These are phyloP conservation scores for Talpa occidentalis DNA, from an alignment of 2,113 vertebrate species.

Conservation along the genomic window DNA sequence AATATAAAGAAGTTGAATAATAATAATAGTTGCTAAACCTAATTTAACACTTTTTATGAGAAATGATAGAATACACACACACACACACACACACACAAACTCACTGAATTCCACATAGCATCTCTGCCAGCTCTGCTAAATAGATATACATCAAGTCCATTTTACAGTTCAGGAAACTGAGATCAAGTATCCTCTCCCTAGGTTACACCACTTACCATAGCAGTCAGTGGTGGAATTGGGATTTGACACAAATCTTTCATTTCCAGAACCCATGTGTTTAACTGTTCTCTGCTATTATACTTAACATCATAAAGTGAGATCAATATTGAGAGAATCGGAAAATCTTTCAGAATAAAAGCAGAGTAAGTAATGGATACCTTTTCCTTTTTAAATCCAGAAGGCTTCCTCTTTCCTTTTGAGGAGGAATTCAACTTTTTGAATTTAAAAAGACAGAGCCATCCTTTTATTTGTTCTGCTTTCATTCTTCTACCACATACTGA, in stretches of 20 bases:
- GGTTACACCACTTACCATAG: background rate
- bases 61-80: background rate
- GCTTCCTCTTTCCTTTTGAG: background rate
- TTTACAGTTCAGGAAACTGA: slow-evolving; percentile 31
- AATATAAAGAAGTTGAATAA: background rate
- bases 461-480: background rate
- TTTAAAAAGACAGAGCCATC: background rate
- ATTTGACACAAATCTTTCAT: background rate
- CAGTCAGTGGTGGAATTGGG: background rate
- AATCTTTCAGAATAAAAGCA: background rate
- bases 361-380: background rate
- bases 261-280: background rate
- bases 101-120: background rate
- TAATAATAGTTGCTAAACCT: background rate
- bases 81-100: background rate
- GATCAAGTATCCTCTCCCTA: background rate
- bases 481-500: background rate
- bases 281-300: background rate
- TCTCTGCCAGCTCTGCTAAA: background rate
- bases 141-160: slow-evolving; percentile 11
- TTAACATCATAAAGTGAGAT: background rate
- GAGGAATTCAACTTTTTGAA: background rate
- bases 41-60: background rate
- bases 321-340: background rate
- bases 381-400: background rate